phyloP scores from a whole-genome alignment of 2,113 vertebrate genomes.

The Pogona vitticeps region DNA sequence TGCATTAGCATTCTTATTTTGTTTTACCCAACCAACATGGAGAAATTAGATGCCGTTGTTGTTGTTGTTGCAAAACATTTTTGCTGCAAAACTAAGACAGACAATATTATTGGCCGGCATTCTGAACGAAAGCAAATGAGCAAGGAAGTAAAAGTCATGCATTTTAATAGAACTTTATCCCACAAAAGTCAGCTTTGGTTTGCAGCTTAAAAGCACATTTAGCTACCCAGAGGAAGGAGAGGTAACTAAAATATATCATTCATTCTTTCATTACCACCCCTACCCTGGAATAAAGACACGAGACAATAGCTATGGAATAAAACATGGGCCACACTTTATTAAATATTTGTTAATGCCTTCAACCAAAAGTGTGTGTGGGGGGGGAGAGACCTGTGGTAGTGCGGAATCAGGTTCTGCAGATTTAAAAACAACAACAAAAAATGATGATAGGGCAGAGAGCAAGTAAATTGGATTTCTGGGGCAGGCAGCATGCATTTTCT shows the following conservation, averaged over 20 bases:
- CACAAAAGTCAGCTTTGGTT: background rate
- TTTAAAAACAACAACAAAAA: no score
- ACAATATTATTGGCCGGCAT: background rate
- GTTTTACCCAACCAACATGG: background rate
- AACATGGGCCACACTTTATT: no score
- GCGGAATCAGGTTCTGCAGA: no score
- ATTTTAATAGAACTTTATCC: background rate
- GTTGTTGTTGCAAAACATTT: background rate
- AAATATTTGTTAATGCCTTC: no score
- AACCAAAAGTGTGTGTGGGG: no score
- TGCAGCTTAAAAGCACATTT: background rate
- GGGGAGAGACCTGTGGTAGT: no score
- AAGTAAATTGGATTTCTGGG: background rate
- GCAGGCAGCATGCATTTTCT: background rate
- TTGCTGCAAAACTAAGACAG: background rate
- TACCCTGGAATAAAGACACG: no score
- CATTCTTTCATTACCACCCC: no score
- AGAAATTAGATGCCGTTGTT: background rate
- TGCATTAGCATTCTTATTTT: background rate
- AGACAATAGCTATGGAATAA: no score
- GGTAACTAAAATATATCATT: background rate
- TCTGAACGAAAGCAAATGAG: background rate
- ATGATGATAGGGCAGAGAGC: no score
- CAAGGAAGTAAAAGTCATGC: background rate
- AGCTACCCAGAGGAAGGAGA: background rate